A percentile compares a stretch with the other conserved stretches of the same genome.
Evolutionary conservation across 2,797 vertebrate genomes (phyloP).

Genomic region (Phoebastria nigripes): DNA sequence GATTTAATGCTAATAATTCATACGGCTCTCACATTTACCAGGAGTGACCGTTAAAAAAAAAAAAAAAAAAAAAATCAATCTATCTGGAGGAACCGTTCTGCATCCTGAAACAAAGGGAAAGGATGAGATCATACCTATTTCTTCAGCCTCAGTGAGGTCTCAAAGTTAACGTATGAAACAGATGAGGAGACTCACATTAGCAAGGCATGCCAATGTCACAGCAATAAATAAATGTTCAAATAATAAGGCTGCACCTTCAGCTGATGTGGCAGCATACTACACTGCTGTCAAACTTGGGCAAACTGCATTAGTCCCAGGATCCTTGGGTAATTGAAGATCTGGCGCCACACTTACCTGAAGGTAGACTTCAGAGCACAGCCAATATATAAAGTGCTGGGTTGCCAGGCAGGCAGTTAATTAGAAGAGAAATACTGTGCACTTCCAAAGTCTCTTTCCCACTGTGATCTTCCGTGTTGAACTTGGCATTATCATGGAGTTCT

Average conservation of each 20-base stretch:
- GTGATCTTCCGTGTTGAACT: constrained; percentile 21
- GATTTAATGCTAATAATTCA: constrained; percentile 26
- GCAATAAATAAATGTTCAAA: constrained; percentile 26
- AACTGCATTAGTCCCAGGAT: not conserved
- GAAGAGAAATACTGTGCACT: not conserved
- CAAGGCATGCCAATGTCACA: not conserved
- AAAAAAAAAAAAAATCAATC: not conserved
- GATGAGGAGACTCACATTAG: constrained; percentile 12
- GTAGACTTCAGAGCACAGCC: not conserved
- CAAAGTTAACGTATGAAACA: not conserved
- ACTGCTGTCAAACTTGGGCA: not conserved
- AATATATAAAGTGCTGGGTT: not conserved
- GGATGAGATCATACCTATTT: constrained; percentile 55
- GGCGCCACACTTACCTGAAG: not conserved
- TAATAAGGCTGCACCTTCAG: constrained; percentile 4
- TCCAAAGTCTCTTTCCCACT: not conserved
- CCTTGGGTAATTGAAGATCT: not conserved
- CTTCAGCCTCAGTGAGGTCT: constrained; percentile 21
- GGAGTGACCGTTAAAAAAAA: not conserved
- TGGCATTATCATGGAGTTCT: not conserved
- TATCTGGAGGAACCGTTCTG: constrained; percentile 30
- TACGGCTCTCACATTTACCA: not conserved
- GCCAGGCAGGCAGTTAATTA: not conserved
- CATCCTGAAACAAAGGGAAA: constrained; percentile 59
- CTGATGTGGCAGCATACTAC: not conserved